Base-by-base conservation (phyloP, 2,888 invertebrate genomes). In the Bombyx huttoni region DNA sequence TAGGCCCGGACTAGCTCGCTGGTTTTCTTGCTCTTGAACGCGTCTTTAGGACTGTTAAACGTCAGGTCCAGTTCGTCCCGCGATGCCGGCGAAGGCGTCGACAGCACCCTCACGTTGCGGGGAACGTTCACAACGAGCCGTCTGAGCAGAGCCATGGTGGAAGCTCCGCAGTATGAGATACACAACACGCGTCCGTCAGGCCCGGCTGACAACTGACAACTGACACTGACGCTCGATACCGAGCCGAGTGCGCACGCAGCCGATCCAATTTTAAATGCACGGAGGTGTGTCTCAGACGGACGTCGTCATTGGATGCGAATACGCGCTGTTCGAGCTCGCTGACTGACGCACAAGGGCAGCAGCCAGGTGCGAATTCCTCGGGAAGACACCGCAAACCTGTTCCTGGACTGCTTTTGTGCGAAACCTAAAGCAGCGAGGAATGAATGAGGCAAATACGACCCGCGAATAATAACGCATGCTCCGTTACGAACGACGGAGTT, bases 21-120 rank as follows among this genome's bases (percentile, higher is more conserved):
- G 62, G 95, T 98, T 66, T 96, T 96, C 90, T 98, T 98, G 87
- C 97, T 97, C 81, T 96, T 96, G 90, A 97, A 99, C 34, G 98
- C 95, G 63, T 97, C 96, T 67, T 93, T 90, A 34, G 96, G 94
- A 90, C 97, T 95, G 81, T 93, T 93, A 87, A 99, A 99, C 62
- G 91, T 90, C 59, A 95, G 91, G 83, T 97, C 97, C 64, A 97
- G 89, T 3, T 93, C 93, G 81, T 96, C 96, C 48, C 79, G 78
- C 9, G 69, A 70, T 8, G 73, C 60, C 24, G 73, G 63, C 51
- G 68, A 54, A 49, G 78, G 61, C 55, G 9, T 40, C 8, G 82
- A 74, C 50, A 85, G 67, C 53, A 68, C 75, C 49, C 86, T 79
- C 54, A 74, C 73, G 58, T 74, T 72, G 53, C 77, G 70, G 53